Percentiles rank a stretch among this genome's conserved stretches.
Evolutionary conservation across 2,113 vertebrate genomes (phyloP).

Genomic region (Solenodon paradoxus): DNA sequence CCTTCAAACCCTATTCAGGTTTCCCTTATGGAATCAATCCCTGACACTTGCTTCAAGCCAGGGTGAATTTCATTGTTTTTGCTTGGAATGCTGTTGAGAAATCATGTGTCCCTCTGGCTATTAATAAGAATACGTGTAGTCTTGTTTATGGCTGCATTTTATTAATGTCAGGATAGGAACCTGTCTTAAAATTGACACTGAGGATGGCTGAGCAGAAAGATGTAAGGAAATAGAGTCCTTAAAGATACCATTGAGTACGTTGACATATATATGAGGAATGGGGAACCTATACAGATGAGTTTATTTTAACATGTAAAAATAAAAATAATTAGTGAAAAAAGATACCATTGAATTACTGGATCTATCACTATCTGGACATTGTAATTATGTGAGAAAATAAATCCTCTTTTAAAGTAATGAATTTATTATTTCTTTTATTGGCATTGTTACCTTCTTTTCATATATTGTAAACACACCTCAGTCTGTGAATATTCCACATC

Average conservation of each 20-base stretch:
- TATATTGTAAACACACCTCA: too few species aligned
- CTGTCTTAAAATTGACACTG: background rate
- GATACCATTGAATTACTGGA: background rate
- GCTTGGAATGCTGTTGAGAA: slow-evolving; percentile 24
- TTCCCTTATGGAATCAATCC: background rate
- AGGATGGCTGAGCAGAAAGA: background rate
- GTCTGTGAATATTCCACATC: too few species aligned
- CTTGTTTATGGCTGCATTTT: background rate
- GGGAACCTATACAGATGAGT: too few species aligned
- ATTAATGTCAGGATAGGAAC: background rate
- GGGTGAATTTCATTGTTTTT: slow-evolving; percentile 15
- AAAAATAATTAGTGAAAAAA: too few species aligned
- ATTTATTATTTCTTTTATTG: too few species aligned
- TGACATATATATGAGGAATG: too few species aligned
- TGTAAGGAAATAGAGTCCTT: background rate
- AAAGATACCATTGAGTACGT: background rate
- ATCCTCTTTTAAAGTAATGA: background rate
- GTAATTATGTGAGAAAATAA: slow-evolving; percentile 26
- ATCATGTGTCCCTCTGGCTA: background rate
- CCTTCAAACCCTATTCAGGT: background rate
- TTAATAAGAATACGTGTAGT: slow-evolving; percentile 16
- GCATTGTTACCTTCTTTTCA: too few species aligned
- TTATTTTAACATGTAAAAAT: too few species aligned
- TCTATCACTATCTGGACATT: background rate
- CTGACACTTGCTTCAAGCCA: background rate